Conservation (phyloP, 1,140 invertebrate species). For the Bombus breviceps region DNA sequence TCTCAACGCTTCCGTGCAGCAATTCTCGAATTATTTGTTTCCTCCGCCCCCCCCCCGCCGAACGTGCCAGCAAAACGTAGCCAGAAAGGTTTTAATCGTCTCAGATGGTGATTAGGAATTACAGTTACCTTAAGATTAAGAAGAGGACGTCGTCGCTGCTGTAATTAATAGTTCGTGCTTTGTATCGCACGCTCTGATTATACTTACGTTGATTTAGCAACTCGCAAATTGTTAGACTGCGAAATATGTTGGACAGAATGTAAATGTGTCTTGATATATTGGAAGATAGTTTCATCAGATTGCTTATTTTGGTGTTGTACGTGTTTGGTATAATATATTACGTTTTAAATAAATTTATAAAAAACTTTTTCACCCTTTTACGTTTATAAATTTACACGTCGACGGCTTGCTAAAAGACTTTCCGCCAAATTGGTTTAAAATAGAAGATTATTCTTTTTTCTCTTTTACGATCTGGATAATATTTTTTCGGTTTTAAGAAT, state of each 20-base stretch:
- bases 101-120: conserved; percentile 2
- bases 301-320: background rate
- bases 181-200: background rate
- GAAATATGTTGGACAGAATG: background rate
- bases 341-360: background rate
- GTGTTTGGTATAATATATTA: background rate
- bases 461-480: too few relatives aligned
- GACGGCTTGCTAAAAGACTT: rapidly evolving
- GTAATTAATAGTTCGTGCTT: background rate
- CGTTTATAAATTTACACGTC: too few relatives aligned
- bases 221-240: background rate
- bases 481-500: too few relatives aligned
- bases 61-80: background rate
- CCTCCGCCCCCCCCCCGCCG: background rate
- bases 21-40: conserved; percentile 30
- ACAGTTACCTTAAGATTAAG: background rate
- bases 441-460: too few relatives aligned
- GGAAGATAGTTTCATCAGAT: too few relatives aligned
- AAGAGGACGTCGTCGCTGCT: background rate
- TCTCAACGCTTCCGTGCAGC: background rate
- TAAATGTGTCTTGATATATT: background rate
- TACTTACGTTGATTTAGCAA: background rate
- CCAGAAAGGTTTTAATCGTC: background rate
- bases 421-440: too few relatives aligned
- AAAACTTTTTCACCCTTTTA: too few relatives aligned